Percentiles rank a stretch among this genome's conserved stretches.
phyloP scores from a whole-genome alignment of 92 coral and sea anemone species.

The Pocillopora meandrina region DNA sequence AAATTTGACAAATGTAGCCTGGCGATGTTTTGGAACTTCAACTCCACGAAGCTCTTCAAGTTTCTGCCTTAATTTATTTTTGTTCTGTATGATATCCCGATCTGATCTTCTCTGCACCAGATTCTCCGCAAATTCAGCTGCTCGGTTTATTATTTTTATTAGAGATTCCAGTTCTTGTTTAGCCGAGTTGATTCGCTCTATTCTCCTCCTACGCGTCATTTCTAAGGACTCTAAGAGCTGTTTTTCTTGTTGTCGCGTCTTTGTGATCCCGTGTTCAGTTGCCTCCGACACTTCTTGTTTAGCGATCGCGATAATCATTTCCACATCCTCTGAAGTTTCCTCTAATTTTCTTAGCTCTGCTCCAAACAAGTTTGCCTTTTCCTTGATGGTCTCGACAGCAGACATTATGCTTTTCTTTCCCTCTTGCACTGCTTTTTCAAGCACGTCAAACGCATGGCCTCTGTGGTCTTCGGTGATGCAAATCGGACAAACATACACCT shows the following conservation, averaged over 20 bases:
- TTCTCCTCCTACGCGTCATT: neutral
- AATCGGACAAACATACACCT: slow-evolving; percentile 2
- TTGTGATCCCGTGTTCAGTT: no score
- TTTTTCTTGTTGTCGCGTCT: no score
- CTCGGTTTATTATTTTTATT: neutral
- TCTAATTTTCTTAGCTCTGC: neutral
- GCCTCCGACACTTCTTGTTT: slow-evolving; percentile 5
- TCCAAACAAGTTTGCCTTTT: neutral
- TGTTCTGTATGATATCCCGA: neutral
- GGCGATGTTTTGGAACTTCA: neutral
- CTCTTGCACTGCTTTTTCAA: slow-evolving; percentile 1
- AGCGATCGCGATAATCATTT: neutral
- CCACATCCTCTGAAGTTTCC: neutral
- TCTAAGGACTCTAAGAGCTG: no score
- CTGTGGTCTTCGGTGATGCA: neutral
- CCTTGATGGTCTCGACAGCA: neutral
- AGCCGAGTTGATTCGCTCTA: neutral
- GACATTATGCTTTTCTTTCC: neutral
- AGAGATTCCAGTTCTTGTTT: neutral
- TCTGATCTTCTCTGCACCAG: neutral
- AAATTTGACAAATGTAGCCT: neutral
- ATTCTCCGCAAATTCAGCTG: neutral
- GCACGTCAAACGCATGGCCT: neutral
- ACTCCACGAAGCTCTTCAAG: neutral
- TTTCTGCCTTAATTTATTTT: neutral